Percentiles rank a stretch among this genome's conserved stretches.
These are phyloP conservation scores for Nyctalus aviator DNA, from an alignment of 2,797 vertebrate species.

Conservation along the genomic window DNA sequence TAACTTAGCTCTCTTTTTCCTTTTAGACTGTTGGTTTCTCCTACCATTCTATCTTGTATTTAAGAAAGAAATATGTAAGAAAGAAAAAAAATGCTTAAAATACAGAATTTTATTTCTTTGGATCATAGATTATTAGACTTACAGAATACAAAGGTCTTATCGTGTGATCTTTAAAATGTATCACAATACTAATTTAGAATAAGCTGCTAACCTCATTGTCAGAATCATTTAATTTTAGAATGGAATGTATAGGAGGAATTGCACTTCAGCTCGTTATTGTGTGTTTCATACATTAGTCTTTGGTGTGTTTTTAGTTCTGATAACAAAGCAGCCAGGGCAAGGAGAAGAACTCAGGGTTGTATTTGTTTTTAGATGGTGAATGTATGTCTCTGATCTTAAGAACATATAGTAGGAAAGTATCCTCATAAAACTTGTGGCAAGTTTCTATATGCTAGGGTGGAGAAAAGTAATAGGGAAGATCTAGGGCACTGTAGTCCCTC, in stretches of 20 bases:
- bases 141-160: constrained; percentile 15
- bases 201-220: background rate
- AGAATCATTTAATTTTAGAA: constrained; percentile 14
- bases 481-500: background rate
- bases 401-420: background rate
- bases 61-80: constrained; percentile 43
- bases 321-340: constrained; percentile 19
- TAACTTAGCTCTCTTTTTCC: background rate
- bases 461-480: background rate
- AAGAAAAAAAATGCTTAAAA: constrained; percentile 49
- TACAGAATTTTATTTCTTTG: constrained; percentile 57
- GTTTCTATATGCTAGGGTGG: constrained; percentile 27
- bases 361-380: constrained; percentile 8
- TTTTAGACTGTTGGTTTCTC: background rate
- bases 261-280: background rate
- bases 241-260: constrained; percentile 30
- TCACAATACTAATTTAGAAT: constrained; percentile 39
- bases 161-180: constrained; percentile 36
- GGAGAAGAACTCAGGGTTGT: background rate
- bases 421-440: background rate
- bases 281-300: constrained; percentile 25
- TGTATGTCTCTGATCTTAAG: background rate
- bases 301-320: background rate
- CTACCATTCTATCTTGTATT: background rate
- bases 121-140: constrained; percentile 21